Evolutionary conservation across 2,113 vertebrate species (phyloP).

Genomic region (Oreotragus oreotragus): DNA sequence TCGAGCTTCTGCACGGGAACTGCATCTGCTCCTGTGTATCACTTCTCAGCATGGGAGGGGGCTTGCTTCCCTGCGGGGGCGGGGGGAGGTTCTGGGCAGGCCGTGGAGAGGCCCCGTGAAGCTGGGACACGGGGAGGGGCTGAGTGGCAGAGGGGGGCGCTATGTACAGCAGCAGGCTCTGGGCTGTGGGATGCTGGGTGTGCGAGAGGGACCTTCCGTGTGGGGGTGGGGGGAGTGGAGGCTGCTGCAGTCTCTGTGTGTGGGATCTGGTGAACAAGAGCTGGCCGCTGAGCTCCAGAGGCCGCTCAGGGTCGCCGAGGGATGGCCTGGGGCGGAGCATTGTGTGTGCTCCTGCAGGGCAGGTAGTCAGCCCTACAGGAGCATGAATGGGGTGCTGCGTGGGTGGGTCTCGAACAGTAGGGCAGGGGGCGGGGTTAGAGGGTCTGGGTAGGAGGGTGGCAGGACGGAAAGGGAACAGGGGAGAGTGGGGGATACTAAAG

Average conservation of each 20-base stretch:
- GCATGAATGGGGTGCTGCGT: neutral
- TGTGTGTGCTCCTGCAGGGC: slow-evolving; percentile 19
- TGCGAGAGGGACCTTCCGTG: neutral
- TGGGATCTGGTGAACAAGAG: neutral
- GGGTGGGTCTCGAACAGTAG: neutral
- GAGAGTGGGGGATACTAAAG: neutral
- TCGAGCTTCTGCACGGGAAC: slow-evolving; percentile 19
- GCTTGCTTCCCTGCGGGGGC: neutral
- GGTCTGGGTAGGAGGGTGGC: neutral
- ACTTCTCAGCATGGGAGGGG: slow-evolving; percentile 23
- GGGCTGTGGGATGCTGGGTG: neutral
- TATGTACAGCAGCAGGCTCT: neutral
- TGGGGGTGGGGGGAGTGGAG: slow-evolving; percentile 7
- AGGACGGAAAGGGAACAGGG: neutral
- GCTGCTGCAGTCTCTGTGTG: slow-evolving; percentile 35
- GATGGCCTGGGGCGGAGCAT: slow-evolving; percentile 26
- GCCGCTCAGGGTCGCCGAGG: neutral
- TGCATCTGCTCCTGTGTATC: slow-evolving; percentile 6
- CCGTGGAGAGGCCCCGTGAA: neutral
- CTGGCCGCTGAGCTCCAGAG: neutral
- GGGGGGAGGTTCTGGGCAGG: neutral
- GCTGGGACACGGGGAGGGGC: neutral
- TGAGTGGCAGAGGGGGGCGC: neutral
- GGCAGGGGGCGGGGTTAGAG: neutral
- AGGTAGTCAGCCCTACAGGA: neutral